Evolutionary conservation across 2,797 vertebrate species (phyloP).

Genomic region (Cossypha polioptera): DNA sequence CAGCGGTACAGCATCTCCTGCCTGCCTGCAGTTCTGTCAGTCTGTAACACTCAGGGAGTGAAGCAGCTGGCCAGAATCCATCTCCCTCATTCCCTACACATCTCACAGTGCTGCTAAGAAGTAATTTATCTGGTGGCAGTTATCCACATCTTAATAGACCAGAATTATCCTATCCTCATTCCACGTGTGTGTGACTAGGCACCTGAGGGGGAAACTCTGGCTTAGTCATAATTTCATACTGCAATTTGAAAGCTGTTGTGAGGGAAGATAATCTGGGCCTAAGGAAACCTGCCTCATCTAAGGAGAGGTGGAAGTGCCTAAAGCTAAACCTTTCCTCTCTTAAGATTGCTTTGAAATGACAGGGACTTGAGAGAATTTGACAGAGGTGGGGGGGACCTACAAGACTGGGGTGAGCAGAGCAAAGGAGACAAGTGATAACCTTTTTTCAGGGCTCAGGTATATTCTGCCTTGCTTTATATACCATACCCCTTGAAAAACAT

Average conservation of each 20-base stretch:
- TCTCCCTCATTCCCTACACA: not conserved
- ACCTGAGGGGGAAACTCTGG: not conserved
- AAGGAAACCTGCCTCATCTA: not conserved
- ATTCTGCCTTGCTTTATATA: not conserved
- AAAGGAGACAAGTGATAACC: not conserved
- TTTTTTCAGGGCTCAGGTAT: not conserved
- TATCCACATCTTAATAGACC: not conserved
- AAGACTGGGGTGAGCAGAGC: not conserved
- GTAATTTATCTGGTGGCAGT: not conserved
- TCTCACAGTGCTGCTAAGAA: not conserved
- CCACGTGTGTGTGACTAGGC: not conserved
- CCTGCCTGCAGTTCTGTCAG: not conserved
- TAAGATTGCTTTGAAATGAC: not conserved
- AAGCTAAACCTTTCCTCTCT: not conserved
- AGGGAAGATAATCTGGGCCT: not conserved
- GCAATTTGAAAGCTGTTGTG: not conserved
- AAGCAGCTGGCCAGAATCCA: slow-evolving; percentile 12
- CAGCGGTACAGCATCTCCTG: not conserved
- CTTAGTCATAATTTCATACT: not conserved
- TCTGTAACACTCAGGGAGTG: not conserved
- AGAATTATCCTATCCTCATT: not conserved
- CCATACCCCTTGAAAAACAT: not conserved
- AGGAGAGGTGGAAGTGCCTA: not conserved
- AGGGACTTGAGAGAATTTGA: not conserved
- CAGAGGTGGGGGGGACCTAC: not conserved